phyloP scores from a whole-genome alignment of 2,888 invertebrate genomes.

The Lobophora halterata region DNA sequence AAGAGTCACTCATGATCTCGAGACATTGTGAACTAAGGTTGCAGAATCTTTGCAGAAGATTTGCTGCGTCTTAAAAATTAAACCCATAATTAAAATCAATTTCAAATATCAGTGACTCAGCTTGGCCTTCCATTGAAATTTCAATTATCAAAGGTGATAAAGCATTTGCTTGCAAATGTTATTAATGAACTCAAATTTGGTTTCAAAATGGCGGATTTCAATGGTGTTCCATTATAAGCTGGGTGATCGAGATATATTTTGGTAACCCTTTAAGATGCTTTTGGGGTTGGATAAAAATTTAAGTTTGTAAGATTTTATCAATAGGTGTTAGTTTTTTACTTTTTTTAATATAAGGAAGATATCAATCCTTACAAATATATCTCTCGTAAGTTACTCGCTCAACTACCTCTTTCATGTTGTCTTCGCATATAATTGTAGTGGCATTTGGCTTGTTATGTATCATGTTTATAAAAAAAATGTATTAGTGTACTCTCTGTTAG shows the following conservation, averaged over 20 bases:
- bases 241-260: slow-evolving; percentile 16
- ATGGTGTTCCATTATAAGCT: slow-evolving; percentile 29
- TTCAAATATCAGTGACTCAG: slow-evolving; percentile 8
- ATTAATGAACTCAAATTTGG: slow-evolving; percentile 57
- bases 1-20: too few species aligned
- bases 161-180: slow-evolving; percentile 52
- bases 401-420: too few species aligned
- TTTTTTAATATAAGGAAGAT: too few species aligned
- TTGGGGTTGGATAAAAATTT: too few species aligned
- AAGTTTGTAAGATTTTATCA: too few species aligned
- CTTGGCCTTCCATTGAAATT: slow-evolving; percentile 33
- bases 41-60: not conserved
- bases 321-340: too few species aligned
- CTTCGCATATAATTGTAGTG: too few species aligned
- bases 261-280: slow-evolving; percentile 12
- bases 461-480: too few species aligned
- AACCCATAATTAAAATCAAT: not conserved
- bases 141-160: slow-evolving; percentile 58
- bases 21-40: not conserved
- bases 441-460: too few species aligned
- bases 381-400: too few species aligned
- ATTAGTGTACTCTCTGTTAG: too few species aligned
- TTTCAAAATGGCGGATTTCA: slow-evolving; percentile 34
- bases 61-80: not conserved
- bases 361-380: too few species aligned